Conservation (phyloP, 2,888 invertebrate genomes). For the Athripsodes cinereus region DNA sequence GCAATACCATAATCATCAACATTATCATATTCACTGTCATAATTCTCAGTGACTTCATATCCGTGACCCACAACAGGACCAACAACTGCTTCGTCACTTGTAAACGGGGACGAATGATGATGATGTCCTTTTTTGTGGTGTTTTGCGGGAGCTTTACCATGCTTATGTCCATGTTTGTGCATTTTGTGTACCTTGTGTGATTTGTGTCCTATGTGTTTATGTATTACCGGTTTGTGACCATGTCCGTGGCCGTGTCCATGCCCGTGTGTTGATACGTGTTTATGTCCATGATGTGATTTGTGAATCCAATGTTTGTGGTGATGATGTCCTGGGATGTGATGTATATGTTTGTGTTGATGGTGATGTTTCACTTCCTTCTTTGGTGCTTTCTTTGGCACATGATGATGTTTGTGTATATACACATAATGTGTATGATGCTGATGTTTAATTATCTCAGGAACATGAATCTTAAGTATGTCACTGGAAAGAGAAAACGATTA, state of each 20-base stretch:
- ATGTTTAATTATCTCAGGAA: conserved; percentile 55
- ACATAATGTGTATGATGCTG: conserved; percentile 55
- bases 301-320: conserved; percentile 30
- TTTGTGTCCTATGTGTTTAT: conserved; percentile 27
- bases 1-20: conserved; percentile 37
- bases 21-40: conserved; percentile 35
- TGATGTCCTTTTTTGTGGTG: conserved; percentile 7
- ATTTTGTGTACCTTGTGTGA: background rate
- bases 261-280: conserved; percentile 27
- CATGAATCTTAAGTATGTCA: conserved; percentile 51
- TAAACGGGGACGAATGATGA: conserved; percentile 32
- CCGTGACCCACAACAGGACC: conserved; percentile 35
- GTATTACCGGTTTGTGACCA: conserved; percentile 33
- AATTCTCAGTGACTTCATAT: conserved; percentile 46
- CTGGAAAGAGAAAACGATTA: conserved; percentile 35
- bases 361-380: conserved; percentile 26
- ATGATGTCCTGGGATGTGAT: conserved; percentile 30
- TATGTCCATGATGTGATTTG: conserved; percentile 12
- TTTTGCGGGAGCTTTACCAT: background rate
- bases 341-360: conserved; percentile 42
- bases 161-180: background rate
- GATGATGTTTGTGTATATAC: conserved; percentile 46
- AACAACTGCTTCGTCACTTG: conserved; percentile 37
- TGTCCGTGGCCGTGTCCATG: conserved; percentile 28
- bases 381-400: conserved; percentile 17